Evolutionary conservation across 2,113 vertebrate genomes (phyloP), one percentile per base, ranked within the genome.

Genomic region (Tretioscincus oriximinensis): DNA sequence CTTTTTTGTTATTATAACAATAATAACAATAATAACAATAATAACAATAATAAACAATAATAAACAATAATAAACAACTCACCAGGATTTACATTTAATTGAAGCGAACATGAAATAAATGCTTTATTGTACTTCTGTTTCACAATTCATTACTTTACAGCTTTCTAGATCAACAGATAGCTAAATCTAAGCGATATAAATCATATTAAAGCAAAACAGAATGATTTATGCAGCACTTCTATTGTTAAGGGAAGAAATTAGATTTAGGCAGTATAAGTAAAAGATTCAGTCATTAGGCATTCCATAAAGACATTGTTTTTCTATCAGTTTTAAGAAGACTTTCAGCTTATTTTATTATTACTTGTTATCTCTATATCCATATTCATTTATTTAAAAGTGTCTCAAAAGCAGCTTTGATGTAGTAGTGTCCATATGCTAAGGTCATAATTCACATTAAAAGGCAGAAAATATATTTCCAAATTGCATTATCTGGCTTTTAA

Each of bases 181-280:
- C 26, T 51, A 66, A 12, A 67, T 78, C 22, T 26, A 61, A 60
- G 3, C 18, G 63, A 63, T 51, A 79, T 54, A 79, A 84, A 79
- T 74, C 70, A 69, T 28, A 31, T 28, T 75, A 67, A n/a, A 68
- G 26, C 12, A 60, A 26, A 68, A 28, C 51, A 61, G 24, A 60
- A 35, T 74, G 71, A 74, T 74, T 81, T 81, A 67, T 22, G 65
- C 51, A 47, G 63, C 21, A 68, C n/a, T 51, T 73, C 67, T 68
- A 68, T 31, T n/a, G n/a, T 35, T 49, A 69, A 78, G 74, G 28
- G 20, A 35, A 74, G 35, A 21, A 63, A 26, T 71, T 29, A 60
- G 49, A 64, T 60, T 26, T n/a, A 9, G 24, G 16, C 14, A n/a
- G 35, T 58, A 18, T 58, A 67, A 73, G 28, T 18, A 67, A 83